phyloP scores from a whole-genome alignment of 2,797 vertebrate species.

The Malacoctenus gilli region DNA sequence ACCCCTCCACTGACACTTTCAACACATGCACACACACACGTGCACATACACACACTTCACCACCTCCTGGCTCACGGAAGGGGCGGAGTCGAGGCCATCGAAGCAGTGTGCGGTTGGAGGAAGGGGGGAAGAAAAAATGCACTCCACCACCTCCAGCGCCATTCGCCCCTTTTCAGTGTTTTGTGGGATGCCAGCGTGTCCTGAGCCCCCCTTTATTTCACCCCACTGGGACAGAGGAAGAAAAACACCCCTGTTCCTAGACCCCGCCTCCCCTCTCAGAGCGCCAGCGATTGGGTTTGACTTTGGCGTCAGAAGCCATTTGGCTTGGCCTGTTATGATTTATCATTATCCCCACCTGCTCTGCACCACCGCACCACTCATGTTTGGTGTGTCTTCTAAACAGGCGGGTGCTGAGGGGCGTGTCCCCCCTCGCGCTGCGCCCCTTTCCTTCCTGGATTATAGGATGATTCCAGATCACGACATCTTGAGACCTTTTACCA shows the following conservation, averaged over 20 bases:
- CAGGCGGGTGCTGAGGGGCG: too few species aligned
- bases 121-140: constrained; percentile 22
- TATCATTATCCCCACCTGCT: constrained; percentile 41
- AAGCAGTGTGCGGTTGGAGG: constrained; percentile 54
- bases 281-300: constrained; percentile 45
- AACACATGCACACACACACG: constrained; percentile 7
- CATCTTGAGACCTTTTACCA: too few species aligned
- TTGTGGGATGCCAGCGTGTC: too few species aligned
- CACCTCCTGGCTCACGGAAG: constrained; percentile 62
- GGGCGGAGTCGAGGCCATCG: constrained; percentile 58
- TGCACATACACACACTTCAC: constrained; percentile 26
- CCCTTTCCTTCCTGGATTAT: too few species aligned
- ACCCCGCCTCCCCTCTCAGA: constrained; percentile 9
- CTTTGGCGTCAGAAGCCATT: constrained; percentile 47
- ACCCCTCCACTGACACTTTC: constrained; percentile 24
- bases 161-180: too few species aligned
- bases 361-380: constrained; percentile 1
- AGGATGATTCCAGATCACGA: too few species aligned
- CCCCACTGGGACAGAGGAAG: too few species aligned
- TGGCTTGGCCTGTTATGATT: constrained; percentile 28
- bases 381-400: too few species aligned
- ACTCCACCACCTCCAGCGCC: too few species aligned
- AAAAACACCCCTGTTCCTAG: background rate
- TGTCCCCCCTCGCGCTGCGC: too few species aligned
- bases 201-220: too few species aligned